Evolutionary conservation across 2,797 vertebrate genomes (phyloP).

Genomic region (Gadopsis bispinosus): DNA sequence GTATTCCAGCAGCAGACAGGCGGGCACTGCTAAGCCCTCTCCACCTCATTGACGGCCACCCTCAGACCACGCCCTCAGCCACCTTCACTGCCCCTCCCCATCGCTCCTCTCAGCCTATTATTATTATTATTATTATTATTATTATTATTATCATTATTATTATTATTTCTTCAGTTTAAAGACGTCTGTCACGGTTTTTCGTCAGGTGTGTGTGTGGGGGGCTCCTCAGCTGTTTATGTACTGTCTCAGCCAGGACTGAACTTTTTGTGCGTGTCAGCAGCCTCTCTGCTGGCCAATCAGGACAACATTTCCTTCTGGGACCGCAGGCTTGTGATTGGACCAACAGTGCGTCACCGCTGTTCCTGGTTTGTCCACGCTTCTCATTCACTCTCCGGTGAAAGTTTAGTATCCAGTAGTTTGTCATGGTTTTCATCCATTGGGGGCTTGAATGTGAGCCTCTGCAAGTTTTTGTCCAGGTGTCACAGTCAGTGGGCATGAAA

Average conservation of each 20-base stretch:
- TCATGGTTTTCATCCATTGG: constrained; percentile 57
- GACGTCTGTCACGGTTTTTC: constrained; percentile 61
- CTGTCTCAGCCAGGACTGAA: constrained; percentile 72
- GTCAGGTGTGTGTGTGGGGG: constrained; percentile 54
- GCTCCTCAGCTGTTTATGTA: constrained; percentile 73
- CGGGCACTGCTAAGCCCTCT: constrained; percentile 82
- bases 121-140: constrained; percentile 68
- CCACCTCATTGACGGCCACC: constrained; percentile 73
- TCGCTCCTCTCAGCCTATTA: constrained; percentile 68
- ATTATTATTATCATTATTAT: constrained; percentile 66
- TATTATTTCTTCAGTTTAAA: constrained; percentile 69
- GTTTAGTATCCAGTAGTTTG: constrained; percentile 61
- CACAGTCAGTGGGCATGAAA: constrained; percentile 57
- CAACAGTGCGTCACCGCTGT: constrained; percentile 55
- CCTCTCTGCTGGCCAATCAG: constrained; percentile 71
- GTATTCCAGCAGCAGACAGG: constrained; percentile 99
- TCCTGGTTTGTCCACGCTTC: constrained; percentile 62
- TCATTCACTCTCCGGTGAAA: constrained; percentile 61
- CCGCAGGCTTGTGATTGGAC: constrained; percentile 66
- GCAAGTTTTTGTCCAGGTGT: constrained; percentile 53
- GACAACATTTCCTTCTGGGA: constrained; percentile 52
- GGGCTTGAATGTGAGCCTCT: constrained; percentile 43
- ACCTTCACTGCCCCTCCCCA: constrained; percentile 78
- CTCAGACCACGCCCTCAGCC: constrained; percentile 77
- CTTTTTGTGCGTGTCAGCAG: constrained; percentile 63